Base-by-base conservation (phyloP, 1,140 invertebrate species). In the Reticulitermes speratus region DNA sequence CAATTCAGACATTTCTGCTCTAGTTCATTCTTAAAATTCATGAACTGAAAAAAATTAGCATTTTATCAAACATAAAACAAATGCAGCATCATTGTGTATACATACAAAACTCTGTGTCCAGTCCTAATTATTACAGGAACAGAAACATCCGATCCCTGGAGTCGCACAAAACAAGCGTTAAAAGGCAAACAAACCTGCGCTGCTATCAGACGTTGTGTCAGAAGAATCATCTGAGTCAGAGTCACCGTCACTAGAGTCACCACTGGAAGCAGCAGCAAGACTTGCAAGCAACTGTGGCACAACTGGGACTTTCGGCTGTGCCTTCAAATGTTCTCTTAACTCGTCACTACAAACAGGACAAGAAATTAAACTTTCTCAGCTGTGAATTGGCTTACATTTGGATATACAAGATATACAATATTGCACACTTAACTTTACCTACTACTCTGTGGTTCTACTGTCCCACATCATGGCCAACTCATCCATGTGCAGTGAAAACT, bases 281-380 rank as follows among this genome's bases (percentile, higher is more conserved):
- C 85, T 87, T 86, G 87, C 87, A 87, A 88, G 86, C 69, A 88
- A 84, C 88, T 89, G 88, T 83, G 87, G 85, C 25, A 89, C 87
- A 86, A 90, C 88, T 44, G 88, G 87, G 21, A 89, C 90, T 92
- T 97, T 97, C 3, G 96, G 95, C 88, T 95, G 93, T 89, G 94
- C 94, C 90, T 98, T 98, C 65, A 99, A 91, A 92, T 98, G 97
- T 89, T 98, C 97, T 86, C 98, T 91, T 25, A 99, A 91, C 89
- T 98, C 97, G 93, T 98, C 97, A 0, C 94, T 94, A 87, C 44
- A 89, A 88, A 83, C 88, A 48, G 45, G 9, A 2, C 88, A 83
- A 65, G 19, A 75, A 75, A 30, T 75, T 25, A 75, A 88, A 52
- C 44, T 38, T 69, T 38, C 69, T 75, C 32, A 75, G 30, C 30